These are phyloP conservation scores for Upupa epops DNA, from an alignment of 2,113 vertebrate species.

Conservation along the genomic window DNA sequence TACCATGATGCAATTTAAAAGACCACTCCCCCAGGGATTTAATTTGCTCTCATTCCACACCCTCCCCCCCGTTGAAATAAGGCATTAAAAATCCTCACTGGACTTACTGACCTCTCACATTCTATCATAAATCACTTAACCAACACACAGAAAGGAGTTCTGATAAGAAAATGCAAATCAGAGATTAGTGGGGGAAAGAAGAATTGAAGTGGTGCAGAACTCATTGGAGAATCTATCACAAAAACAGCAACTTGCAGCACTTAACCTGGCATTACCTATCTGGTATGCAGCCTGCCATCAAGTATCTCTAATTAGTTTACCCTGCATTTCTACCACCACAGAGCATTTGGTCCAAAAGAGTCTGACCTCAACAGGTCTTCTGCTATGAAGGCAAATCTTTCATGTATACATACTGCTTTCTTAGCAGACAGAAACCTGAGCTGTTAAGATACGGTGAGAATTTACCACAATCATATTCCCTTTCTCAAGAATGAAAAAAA, in stretches of 20 bases:
- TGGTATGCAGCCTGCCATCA: not conserved
- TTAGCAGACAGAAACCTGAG: not conserved
- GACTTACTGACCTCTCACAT: not conserved
- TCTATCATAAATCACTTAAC: not conserved
- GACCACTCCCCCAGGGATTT: not conserved
- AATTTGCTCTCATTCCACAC: not conserved
- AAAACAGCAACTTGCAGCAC: not conserved
- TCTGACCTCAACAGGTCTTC: not conserved
- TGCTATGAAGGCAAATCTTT: not conserved
- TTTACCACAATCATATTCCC: accelerated
- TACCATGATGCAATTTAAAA: not conserved
- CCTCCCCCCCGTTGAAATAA: not conserved
- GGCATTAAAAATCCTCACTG: not conserved
- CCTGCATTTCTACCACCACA: not conserved
- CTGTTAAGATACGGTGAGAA: not conserved
- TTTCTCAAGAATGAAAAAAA: conserved; percentile 1
- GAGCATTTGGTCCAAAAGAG: not conserved
- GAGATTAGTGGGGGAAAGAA: not conserved
- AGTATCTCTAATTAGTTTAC: not conserved
- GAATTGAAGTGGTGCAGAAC: not conserved
- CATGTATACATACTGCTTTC: not conserved
- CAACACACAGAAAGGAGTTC: not conserved
- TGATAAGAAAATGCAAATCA: not conserved
- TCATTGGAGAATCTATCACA: not conserved
- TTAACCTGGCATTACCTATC: not conserved